Base-by-base conservation (phyloP, 2,888 invertebrate genomes). In the Ormyrus rosae region DNA sequence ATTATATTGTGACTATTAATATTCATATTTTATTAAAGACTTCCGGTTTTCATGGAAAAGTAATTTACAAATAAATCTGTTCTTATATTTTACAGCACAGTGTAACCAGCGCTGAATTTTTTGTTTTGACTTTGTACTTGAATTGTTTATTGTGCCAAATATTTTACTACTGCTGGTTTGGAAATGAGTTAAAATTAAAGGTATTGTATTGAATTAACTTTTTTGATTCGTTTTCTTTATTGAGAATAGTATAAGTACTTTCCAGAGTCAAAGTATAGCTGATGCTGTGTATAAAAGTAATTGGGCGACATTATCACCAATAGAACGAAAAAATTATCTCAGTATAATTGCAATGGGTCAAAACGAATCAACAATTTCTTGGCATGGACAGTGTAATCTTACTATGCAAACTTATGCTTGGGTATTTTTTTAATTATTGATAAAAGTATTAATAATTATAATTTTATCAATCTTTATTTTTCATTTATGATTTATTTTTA, bases 391-490 rank as follows among this genome's bases (percentile, higher is more conserved):
- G n/a, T 75, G 75, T 48, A 8, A 19, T 13, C 53, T 75, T 4
- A 50, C 55, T 6, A 6, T 75, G 58, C 34, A 75, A 1, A 67
- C 75, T 5, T 75, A 67, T 50, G 46, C 65, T 10, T 75, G 75
- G 75, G 75, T 67, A 74, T 34, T 34, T 34, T 34, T 34, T 34
- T 2, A 48, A 53, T 34, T 8, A 9, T 9, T 60, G 6, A 13
- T 48, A 45, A 13, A 11, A 10, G 10, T 63, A 10, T 48, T 9
- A 34, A 34, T 34, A 34, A 34, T 34, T 34, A 0, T 34, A 34
- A 34, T 34, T 34, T 34, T 3, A 34, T 34, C 2, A 48, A 50
- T 7, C 2, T 65, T 50, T 46, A 51, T 34, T 5, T 7, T 50
- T 34, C 48, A 13, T 13, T 34, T 61, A 10, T 5, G 13, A 50